phyloP scores from a whole-genome alignment of 2,888 invertebrate genomes.

The Diogma glabrata region DNA sequence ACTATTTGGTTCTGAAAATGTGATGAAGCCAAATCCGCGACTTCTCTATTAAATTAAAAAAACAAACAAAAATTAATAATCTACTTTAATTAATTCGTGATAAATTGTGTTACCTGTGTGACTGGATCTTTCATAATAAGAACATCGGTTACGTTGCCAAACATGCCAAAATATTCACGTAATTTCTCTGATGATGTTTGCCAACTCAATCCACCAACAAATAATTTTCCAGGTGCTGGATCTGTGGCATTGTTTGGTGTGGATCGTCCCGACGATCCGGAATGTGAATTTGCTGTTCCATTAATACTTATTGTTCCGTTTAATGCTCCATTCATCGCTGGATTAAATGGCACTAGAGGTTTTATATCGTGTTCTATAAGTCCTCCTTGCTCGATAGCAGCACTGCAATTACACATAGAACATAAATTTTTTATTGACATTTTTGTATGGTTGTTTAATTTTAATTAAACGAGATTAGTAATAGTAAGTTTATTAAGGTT shows the following conservation, averaged over 20 bases:
- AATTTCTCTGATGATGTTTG: conserved; percentile 86
- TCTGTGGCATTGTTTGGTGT: conserved; percentile 55
- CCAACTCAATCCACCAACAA: conserved; percentile 87
- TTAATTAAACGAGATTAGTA: too few relatives aligned
- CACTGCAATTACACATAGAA: conserved; percentile 8
- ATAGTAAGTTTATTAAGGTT: too few relatives aligned
- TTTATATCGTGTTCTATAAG: conserved; percentile 35
- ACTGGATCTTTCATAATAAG: conserved; percentile 91
- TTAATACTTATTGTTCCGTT: conserved; percentile 17
- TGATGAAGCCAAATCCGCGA: conserved; percentile 87
- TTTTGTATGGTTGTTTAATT: too few relatives aligned
- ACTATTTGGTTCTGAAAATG: conserved; percentile 80
- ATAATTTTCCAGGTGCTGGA: conserved; percentile 74
- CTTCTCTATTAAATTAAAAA: conserved; percentile 60
- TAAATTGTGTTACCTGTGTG: conserved; percentile 56
- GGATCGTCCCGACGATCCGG: conserved; percentile 60
- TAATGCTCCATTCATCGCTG: conserved; percentile 19
- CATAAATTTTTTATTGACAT: conserved; percentile 8
- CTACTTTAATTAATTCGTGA: background rate
- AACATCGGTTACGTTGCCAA: conserved; percentile 82
- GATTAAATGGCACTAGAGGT: conserved; percentile 27
- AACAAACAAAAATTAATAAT: conserved; percentile 16
- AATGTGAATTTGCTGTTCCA: conserved; percentile 40
- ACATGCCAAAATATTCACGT: conserved; percentile 86
- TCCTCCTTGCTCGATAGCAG: conserved; percentile 34